A percentile compares a stretch with the other conserved stretches of the same genome.
These are phyloP conservation scores for Anastatus disparis DNA, from an alignment of 1,140 invertebrate genomes.

Conservation along the genomic window DNA sequence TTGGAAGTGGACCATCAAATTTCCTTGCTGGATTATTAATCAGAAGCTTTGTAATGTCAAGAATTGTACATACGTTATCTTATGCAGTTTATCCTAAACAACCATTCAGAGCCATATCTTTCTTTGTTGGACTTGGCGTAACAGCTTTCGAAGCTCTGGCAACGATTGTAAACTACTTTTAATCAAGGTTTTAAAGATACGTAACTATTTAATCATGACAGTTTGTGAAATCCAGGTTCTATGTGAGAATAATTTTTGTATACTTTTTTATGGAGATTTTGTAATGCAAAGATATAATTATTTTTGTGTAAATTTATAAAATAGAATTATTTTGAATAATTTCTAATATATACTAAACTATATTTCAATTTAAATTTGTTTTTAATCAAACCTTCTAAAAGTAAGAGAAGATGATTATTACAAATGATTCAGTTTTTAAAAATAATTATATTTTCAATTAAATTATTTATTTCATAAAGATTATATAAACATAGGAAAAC, in stretches of 20 bases:
- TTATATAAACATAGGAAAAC: no score
- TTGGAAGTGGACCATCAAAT: constrained; percentile 69
- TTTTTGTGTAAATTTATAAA: no score
- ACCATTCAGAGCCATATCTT: constrained; percentile 70
- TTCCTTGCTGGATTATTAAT: constrained; percentile 71
- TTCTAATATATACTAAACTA: no score
- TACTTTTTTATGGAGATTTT: constrained; percentile 37
- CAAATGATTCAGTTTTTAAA: no score
- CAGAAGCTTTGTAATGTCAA: constrained; percentile 68
- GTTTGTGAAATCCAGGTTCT: not conserved
- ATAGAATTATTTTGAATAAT: no score
- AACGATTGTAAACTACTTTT: constrained; percentile 55
- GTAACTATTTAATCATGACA: constrained; percentile 11
- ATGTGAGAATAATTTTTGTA: constrained; percentile 16
- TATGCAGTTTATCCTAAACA: constrained; percentile 71
- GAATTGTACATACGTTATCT: constrained; percentile 72
- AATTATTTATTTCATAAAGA: no score
- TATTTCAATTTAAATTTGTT: no score
- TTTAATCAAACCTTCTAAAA: no score
- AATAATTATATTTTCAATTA: no score
- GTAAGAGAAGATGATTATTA: no score
- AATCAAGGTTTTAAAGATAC: not conserved
- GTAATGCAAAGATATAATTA: no score
- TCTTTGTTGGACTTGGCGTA: constrained; percentile 62
- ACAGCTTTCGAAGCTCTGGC: constrained; percentile 69